Evolutionary conservation across 2,797 vertebrate species (phyloP), one percentile per base, ranked within the genome.

Genomic region (Hipposideros larvatus): DNA sequence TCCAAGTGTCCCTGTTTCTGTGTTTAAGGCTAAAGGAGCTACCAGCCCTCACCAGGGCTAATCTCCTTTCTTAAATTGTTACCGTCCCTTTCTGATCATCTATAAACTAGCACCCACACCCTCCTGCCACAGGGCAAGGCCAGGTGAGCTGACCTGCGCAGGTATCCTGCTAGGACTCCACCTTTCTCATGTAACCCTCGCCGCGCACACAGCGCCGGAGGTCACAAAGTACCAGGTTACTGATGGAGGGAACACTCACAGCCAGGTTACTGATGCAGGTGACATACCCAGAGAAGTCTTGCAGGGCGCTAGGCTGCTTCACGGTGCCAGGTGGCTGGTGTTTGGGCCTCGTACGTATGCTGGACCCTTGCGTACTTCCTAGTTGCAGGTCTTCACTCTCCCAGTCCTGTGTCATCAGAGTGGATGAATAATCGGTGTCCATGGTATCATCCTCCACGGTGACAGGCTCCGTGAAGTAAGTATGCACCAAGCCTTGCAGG

Each of bases 71-170:
- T 11, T 7, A 24, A 21, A 18, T 7, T 34, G 53, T 61, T 37
- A 24, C 14, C 51, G 5, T 1, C 3, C 59, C 37, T n/a, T 88
- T 51, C 41, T 8, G 74, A 5, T 26, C n/a, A 16, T 28, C 46
- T 68, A 65, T 18, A 37, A 46, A 41, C 21, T 1, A 28, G 21
- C 11, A 5, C 59, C 48, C 57, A 1, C 18, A 6, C 14, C 16
- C 59, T 31, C 55, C 31, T 24, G 53, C 43, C 43, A 4, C 0
- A 21, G 59, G 13, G 37, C 55, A 6, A 31, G 59, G 66, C 43
- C n/a, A 26, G 34, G 46, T 1, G 18, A 1, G n/a, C 84, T 3
- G 53, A 15, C n/a, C 15, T 1, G 4, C 4, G 15, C 70, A 4
- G 21, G 55, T 1, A 4, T 18, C 37, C 14, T 1, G 24, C 41